Conservation (phyloP, 2,888 invertebrate species). For the Hemistola chrysoprasaria region DNA sequence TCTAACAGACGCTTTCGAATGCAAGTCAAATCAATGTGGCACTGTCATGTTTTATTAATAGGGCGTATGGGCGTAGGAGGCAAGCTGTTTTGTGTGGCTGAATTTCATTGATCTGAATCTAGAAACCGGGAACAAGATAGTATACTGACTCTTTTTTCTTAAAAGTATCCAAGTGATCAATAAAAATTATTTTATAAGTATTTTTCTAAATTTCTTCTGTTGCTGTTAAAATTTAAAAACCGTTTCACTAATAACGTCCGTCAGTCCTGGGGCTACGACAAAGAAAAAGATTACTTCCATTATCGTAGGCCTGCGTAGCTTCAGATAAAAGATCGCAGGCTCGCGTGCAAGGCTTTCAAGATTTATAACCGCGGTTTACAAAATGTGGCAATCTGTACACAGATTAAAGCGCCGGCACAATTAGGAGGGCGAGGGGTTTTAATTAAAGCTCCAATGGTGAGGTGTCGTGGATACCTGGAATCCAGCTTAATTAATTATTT, state of each 20-base stretch:
- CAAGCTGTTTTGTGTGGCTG: no score
- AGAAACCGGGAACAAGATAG: not conserved
- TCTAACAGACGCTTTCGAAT: no score
- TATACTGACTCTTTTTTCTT: no score
- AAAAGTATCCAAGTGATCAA: no score
- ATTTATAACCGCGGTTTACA: constrained; percentile 17
- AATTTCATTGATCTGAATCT: no score
- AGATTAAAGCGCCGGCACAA: constrained; percentile 18
- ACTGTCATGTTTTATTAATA: no score
- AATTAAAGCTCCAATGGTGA: constrained; percentile 15
- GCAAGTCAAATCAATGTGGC: no score
- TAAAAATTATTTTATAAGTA: no score
- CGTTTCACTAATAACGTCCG: no score
- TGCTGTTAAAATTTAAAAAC: no score
- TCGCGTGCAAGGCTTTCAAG: constrained; percentile 7
- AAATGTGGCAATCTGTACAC: constrained; percentile 23
- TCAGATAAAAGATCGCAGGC: not conserved
- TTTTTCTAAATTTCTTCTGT: no score
- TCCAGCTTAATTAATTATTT: constrained; percentile 14
- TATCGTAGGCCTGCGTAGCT: not conserved
- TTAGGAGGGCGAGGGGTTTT: constrained; percentile 15
- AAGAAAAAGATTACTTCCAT: constrained; percentile 2
- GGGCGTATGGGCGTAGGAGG: not conserved
- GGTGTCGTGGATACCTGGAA: constrained; percentile 13
- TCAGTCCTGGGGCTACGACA: no score